phyloP scores from a whole-genome alignment of 1,140 invertebrate genomes.

The Dendrolimus punctatus region DNA sequence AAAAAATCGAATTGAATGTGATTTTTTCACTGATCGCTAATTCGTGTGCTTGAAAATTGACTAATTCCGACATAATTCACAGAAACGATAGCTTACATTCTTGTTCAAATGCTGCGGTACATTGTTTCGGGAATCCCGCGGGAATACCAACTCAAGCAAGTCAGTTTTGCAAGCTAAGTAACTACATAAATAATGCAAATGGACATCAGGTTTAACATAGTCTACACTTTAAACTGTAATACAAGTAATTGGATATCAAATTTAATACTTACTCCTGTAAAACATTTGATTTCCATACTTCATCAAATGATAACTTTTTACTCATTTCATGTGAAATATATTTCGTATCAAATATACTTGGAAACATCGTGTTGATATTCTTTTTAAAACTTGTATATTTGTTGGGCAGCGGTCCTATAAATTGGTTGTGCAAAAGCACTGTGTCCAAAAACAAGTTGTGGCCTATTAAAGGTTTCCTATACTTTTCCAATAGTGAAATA shows the following conservation, averaged over 20 bases:
- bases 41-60: too few relatives aligned
- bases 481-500: conserved; percentile 72
- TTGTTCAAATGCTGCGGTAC: too few relatives aligned
- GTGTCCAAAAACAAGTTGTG: conserved; percentile 84
- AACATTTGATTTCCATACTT: conserved; percentile 66
- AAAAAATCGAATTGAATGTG: too few relatives aligned
- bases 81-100: too few relatives aligned
- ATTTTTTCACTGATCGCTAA: too few relatives aligned
- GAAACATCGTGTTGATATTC: conserved; percentile 76
- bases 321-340: conserved; percentile 75
- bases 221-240: too few relatives aligned
- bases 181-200: too few relatives aligned
- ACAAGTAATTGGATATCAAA: background rate
- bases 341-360: conserved; percentile 82
- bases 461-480: conserved; percentile 81
- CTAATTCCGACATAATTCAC: too few relatives aligned
- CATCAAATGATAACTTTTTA: conserved; percentile 58
- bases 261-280: conserved; percentile 62
- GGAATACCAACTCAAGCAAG: too few relatives aligned
- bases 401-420: conserved; percentile 79
- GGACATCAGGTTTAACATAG: too few relatives aligned
- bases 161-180: too few relatives aligned
- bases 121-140: too few relatives aligned
- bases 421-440: conserved; percentile 81
- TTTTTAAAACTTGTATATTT: conserved; percentile 78